Evolutionary conservation across 2,113 vertebrate genomes (phyloP).

Genomic region (Parus major): DNA sequence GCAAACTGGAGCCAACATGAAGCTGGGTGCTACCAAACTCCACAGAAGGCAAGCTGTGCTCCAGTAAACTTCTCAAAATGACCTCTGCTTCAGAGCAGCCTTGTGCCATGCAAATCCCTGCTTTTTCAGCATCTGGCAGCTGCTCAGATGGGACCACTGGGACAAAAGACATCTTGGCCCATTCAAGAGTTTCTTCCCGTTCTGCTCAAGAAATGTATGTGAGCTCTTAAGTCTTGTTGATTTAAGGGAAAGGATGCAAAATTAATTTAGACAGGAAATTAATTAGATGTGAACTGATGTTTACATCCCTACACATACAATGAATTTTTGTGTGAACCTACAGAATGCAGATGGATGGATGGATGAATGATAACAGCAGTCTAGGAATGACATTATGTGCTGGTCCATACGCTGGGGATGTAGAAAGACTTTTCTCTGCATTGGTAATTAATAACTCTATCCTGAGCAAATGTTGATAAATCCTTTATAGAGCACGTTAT

Average conservation of each 20-base stretch:
- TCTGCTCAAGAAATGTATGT: background rate
- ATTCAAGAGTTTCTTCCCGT: background rate
- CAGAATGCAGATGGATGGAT: conserved; percentile 24
- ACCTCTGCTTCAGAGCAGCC: background rate
- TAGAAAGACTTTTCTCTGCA: conserved; percentile 50
- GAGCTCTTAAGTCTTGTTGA: background rate
- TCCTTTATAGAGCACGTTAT: conserved; percentile 1
- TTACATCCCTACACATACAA: background rate
- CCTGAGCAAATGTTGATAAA: conserved; percentile 64
- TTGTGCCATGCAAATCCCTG: background rate
- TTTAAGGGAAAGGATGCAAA: conserved; percentile 45
- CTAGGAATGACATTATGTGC: conserved; percentile 43
- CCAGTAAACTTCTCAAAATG: background rate
- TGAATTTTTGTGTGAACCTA: background rate
- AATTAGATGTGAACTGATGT: conserved; percentile 38
- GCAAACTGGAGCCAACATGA: background rate
- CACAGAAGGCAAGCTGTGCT: background rate
- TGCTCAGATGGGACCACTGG: background rate
- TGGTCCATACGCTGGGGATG: conserved; percentile 29
- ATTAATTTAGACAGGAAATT: conserved; percentile 49
- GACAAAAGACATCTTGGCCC: background rate
- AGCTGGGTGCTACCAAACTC: background rate
- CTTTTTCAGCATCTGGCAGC: background rate
- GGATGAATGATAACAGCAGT: conserved; percentile 5
- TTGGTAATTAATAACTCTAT: conserved; percentile 62